Percentiles rank a stretch among this genome's conserved stretches.
phyloP scores from a whole-genome alignment of 2,797 vertebrate genomes.

The Lepilemur septentrionalis region DNA sequence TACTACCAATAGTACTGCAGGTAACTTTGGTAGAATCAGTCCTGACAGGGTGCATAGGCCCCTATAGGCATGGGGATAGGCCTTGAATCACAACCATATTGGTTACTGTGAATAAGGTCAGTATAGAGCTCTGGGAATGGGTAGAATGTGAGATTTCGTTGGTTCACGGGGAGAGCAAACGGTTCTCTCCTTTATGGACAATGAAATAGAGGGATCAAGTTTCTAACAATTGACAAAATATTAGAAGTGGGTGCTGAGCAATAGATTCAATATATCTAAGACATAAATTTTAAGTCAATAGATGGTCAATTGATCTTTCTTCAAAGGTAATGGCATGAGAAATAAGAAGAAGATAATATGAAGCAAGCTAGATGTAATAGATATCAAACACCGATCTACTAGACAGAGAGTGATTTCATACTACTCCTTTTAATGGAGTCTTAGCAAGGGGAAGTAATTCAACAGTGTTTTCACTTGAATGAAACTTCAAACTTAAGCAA shows the following conservation, averaged over 20 bases:
- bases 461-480: neutral
- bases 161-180: neutral
- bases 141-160: neutral
- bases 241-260: neutral
- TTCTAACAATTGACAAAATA: neutral
- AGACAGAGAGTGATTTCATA: neutral
- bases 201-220: neutral
- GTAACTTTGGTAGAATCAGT: neutral
- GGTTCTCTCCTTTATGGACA: neutral
- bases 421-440: neutral
- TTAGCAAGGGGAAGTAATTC: neutral
- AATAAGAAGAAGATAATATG: neutral
- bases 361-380: neutral
- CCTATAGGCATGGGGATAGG: fast-evolving
- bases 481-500: neutral
- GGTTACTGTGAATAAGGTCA: neutral
- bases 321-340: neutral
- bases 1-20: neutral
- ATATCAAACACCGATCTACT: neutral
- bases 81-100: neutral
- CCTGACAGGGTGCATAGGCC: neutral
- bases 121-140: fast-evolving
- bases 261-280: neutral
- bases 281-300: neutral
- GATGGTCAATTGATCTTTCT: neutral